Base-by-base conservation (phyloP, 2,113 vertebrate genomes). In the Uropsilus gracilis region DNA sequence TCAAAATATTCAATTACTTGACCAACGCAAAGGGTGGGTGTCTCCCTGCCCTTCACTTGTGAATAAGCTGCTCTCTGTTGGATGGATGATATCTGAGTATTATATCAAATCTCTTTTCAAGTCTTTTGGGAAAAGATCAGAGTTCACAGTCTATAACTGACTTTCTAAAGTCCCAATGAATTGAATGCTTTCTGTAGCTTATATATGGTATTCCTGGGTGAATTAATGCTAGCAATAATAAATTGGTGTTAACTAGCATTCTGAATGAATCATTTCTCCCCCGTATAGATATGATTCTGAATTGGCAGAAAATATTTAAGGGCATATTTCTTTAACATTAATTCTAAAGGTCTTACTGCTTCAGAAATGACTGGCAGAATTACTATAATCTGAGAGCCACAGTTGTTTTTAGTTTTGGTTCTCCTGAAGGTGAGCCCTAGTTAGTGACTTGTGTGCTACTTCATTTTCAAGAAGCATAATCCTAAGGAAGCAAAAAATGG, bases 1-100 rank as follows among this genome's bases (percentile, higher is more conserved):
- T 93, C 39, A 66, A 90, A 66, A 86, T 77, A 86, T 42, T 90
- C 55, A 59, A 26, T 42, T 73, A 68, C 30, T 85, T 81, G 32
- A 44, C 9, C 48, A 37, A 71, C 20, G n/a, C 39, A 59, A 88
- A 14, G 11, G 6, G 30, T 32, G 42, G 59, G n/a, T 42, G 61
- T 57, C 53, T 93, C 16, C 78, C 53, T 17, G 9, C 6, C 48
- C 8, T 37, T n/a, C 24, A 44, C 57, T 73, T 85, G 26, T 24
- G 75, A 68, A 55, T 63, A n/a, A 57, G 16, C 39, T 77, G 17
- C 9, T 46, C 24, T 61, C 50, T 82, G 4, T 22, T 2, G 5
- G 24, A 8, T 1, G 8, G 22, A 8, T 88, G 61, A 53, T 66
- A 59, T 17, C 46, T 13, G 71, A 50, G 4, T 24, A 1, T 24